phyloP scores from a whole-genome alignment of 2,113 vertebrate genomes.

The Neolamprologus variostigma region DNA sequence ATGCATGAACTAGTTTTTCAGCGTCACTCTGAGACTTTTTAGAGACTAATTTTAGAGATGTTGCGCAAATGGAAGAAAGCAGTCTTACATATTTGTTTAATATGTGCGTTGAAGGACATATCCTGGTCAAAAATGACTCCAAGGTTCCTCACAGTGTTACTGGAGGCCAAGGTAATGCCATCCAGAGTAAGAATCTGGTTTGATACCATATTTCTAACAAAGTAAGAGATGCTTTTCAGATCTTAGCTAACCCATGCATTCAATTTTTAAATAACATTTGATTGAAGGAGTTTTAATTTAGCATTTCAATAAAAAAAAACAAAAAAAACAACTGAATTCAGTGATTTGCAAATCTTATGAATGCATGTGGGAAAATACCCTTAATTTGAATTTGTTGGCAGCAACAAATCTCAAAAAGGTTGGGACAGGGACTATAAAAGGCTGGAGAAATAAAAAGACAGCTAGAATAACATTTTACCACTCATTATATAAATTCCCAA shows the following conservation, averaged over 20 bases:
- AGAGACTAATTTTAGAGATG: neutral
- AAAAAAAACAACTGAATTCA: neutral
- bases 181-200: neutral
- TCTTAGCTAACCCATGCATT: neutral
- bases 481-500: neutral
- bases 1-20: neutral
- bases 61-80: fast-evolving
- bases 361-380: fast-evolving
- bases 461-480: neutral
- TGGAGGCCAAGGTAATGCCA: neutral
- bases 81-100: neutral
- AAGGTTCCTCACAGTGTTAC: neutral
- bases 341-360: fast-evolving
- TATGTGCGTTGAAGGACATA: fast-evolving
- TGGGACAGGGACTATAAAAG: neutral
- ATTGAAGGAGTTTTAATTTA: neutral
- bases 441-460: neutral
- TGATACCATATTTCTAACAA: fast-evolving
- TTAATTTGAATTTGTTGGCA: neutral
- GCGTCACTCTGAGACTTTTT: neutral
- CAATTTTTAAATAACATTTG: neutral
- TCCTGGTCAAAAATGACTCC: neutral
- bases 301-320: neutral
- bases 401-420: fast-evolving
- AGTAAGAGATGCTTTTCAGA: neutral